Evolutionary conservation across 2,797 vertebrate genomes (phyloP).

Genomic region (Clarias fuscus): DNA sequence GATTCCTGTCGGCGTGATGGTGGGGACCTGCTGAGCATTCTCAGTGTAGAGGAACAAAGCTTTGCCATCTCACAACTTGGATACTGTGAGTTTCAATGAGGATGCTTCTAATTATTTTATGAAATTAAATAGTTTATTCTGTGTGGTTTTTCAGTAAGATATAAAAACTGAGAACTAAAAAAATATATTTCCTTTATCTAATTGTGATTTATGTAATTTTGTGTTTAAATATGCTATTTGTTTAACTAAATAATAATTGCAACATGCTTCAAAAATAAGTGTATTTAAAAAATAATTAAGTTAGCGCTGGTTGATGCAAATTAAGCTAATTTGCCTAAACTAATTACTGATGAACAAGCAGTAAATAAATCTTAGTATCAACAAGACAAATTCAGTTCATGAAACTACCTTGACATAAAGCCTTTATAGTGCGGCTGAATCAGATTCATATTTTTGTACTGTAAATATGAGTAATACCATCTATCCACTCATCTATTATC

Average conservation of each 20-base stretch:
- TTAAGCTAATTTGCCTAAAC: not conserved
- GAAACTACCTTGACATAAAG: not conserved
- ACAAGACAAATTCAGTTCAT: not conserved
- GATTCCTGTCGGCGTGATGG: slow-evolving; percentile 80
- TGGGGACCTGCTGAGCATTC: slow-evolving; percentile 84
- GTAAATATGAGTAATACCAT: not conserved
- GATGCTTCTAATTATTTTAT: not conserved
- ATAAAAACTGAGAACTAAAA: too few species aligned
- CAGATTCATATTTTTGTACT: not conserved
- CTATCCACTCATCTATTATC: not conserved
- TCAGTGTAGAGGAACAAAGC: slow-evolving; percentile 85
- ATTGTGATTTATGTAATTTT: too few species aligned
- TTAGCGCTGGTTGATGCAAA: not conserved
- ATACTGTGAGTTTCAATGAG: slow-evolving; percentile 76
- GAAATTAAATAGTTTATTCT: not conserved
- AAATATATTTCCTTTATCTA: too few species aligned
- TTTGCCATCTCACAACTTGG: slow-evolving; percentile 90
- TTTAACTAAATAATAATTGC: too few species aligned
- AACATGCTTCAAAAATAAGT: too few species aligned
- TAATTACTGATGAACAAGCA: not conserved
- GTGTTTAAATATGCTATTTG: too few species aligned
- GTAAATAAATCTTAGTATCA: not conserved
- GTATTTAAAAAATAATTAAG: too few species aligned
- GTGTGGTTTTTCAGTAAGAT: not conserved
- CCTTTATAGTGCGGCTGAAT: too few species aligned